phyloP scores from a whole-genome alignment of 2,888 invertebrate genomes.

The Drosophila merina region DNA sequence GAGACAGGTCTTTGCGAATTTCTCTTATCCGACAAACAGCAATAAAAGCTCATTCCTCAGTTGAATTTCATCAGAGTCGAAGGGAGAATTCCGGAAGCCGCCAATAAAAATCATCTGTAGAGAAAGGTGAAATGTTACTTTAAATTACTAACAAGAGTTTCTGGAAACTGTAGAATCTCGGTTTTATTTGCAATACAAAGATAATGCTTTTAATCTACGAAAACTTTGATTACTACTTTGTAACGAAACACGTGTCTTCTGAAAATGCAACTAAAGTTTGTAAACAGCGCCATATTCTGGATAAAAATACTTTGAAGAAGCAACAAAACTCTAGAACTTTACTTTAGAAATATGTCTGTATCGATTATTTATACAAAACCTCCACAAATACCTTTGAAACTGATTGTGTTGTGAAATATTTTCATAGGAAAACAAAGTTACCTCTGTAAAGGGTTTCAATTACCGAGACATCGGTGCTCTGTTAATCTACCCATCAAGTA shows the following conservation, averaged over 20 bases:
- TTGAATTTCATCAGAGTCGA: not conserved
- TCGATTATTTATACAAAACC: not conserved
- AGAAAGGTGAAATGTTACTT: slow-evolving; percentile 1
- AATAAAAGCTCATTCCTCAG: slow-evolving; percentile 3
- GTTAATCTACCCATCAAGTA: not conserved
- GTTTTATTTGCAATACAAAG: too few relatives aligned
- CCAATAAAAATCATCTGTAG: not conserved
- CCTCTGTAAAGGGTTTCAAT: not conserved
- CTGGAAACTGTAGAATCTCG: not conserved
- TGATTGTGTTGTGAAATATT: not conserved
- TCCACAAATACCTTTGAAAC: not conserved
- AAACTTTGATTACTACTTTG: not conserved
- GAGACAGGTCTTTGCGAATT: not conserved
- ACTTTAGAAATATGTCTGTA: too few relatives aligned
- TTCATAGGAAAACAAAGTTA: not conserved
- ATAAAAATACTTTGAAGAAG: not conserved
- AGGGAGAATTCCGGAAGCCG: slow-evolving; percentile 11
- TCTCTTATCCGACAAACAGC: not conserved
- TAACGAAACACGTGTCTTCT: not conserved
- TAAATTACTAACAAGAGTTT: not conserved
- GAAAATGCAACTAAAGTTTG: not conserved
- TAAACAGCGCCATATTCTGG: not conserved
- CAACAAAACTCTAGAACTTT: too few relatives aligned
- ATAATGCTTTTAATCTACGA: not conserved
- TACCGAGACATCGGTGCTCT: not conserved